A percentile compares a stretch with the other conserved stretches of the same genome.
Evolutionary conservation across 2,113 vertebrate species (phyloP).

Genomic region (Callopanchax toddi): DNA sequence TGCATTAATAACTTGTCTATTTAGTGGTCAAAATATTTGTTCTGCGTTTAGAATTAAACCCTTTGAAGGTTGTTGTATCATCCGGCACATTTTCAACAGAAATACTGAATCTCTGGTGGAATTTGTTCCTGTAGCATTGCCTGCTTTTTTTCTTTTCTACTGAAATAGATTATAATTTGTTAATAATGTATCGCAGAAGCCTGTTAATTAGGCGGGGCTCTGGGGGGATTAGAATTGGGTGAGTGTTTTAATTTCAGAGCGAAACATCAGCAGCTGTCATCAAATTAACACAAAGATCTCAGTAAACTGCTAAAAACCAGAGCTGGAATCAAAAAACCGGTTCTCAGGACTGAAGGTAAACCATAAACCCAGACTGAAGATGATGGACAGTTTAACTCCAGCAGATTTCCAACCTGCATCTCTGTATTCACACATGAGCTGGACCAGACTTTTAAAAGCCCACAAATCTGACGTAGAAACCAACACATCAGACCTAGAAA

Average conservation of each 20-base stretch:
- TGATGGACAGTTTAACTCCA: too few relatives aligned
- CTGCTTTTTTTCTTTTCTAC: slow-evolving; percentile 25
- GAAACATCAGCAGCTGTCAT: slow-evolving; percentile 58
- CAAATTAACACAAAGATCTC: slow-evolving; percentile 30
- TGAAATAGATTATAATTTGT: slow-evolving; percentile 50
- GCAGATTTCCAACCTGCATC: too few relatives aligned
- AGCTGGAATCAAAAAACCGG: not conserved
- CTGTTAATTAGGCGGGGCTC: slow-evolving; percentile 60
- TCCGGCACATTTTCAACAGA: slow-evolving; percentile 9
- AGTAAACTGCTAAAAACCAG: not conserved
- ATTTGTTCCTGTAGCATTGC: slow-evolving; percentile 1
- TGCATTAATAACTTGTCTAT: not conserved
- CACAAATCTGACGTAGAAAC: too few relatives aligned
- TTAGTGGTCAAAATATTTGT: too few relatives aligned
- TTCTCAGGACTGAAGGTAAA: not conserved
- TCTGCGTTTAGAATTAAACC: not conserved
- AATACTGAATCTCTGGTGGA: not conserved
- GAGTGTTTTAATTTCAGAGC: slow-evolving; percentile 58
- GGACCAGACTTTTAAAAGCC: too few relatives aligned
- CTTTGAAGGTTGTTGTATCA: not conserved
- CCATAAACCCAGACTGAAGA: not conserved
- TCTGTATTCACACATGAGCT: too few relatives aligned
- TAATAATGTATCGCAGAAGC: slow-evolving; percentile 63
- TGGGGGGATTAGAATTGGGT: slow-evolving; percentile 52
- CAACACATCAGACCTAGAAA: too few relatives aligned